A percentile compares a stretch with the other conserved stretches of the same genome.
Conservation (phyloP, 2,888 invertebrate genomes). For the Oxyscelio sp. region DNA sequence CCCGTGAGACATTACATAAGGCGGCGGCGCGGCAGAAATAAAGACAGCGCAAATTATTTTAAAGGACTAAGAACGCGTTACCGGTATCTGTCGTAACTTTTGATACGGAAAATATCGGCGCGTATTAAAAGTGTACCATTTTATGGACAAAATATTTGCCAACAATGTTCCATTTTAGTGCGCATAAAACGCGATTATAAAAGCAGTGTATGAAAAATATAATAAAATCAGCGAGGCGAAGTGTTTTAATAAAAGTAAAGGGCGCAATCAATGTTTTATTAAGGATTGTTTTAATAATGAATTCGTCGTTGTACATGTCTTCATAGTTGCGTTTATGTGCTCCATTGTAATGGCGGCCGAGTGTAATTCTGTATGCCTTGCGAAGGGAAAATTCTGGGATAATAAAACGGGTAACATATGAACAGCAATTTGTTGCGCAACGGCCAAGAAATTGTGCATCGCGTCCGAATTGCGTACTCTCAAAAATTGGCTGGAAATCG, state of each 20-base stretch:
- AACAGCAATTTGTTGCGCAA: not conserved
- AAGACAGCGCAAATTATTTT: slow-evolving; percentile 21
- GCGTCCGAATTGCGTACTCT: too few species aligned
- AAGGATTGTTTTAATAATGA: slow-evolving; percentile 32
- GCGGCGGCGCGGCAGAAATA: slow-evolving; percentile 16
- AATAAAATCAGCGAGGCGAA: slow-evolving; percentile 24
- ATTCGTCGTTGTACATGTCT: slow-evolving; percentile 20
- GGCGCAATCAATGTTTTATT: slow-evolving; percentile 33
- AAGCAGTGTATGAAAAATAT: slow-evolving; percentile 38
- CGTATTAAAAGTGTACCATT: slow-evolving; percentile 51
- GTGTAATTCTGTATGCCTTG: too few species aligned
- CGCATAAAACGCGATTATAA: slow-evolving; percentile 50
- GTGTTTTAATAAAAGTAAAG: slow-evolving; percentile 40
- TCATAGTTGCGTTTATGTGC: too few species aligned
- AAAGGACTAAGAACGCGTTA: slow-evolving; percentile 23
- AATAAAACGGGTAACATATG: not conserved
- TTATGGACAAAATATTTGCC: slow-evolving; percentile 43
- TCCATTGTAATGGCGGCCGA: too few species aligned
- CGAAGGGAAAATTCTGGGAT: not conserved
- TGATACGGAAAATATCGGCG: slow-evolving; percentile 38
- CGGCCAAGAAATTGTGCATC: not conserved
- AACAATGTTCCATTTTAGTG: slow-evolving; percentile 40
- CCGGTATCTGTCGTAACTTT: slow-evolving; percentile 33
- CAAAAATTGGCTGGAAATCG: too few species aligned
- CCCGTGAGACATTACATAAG: slow-evolving; percentile 12